Percentiles rank a stretch among this genome's conserved stretches.
Conservation (phyloP, 2,113 vertebrate genomes). For the Benitochromis conjunctus region DNA sequence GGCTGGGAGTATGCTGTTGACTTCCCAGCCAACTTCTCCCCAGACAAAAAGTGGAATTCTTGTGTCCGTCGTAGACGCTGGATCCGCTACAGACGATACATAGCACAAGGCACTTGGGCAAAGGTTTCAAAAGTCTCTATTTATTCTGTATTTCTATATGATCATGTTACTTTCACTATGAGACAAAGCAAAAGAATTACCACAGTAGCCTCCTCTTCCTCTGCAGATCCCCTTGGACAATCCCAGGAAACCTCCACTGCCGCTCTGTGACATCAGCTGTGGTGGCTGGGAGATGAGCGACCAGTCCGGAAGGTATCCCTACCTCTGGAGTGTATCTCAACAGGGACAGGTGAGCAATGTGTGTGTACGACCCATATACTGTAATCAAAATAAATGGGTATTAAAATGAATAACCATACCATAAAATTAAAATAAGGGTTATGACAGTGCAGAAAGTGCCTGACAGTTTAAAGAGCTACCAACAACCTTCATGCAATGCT, state of each 20-base stretch:
- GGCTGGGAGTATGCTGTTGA: constrained; percentile 96
- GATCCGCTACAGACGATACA: constrained; percentile 95
- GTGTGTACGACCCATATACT: background rate
- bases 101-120: constrained; percentile 85
- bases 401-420: background rate
- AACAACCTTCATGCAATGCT: background rate
- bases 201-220: background rate
- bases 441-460: background rate
- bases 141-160: background rate
- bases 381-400: background rate
- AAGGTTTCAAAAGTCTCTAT: constrained; percentile 71
- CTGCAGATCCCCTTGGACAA: constrained; percentile 69
- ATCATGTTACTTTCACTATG: background rate
- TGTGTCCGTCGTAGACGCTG: constrained; percentile 91
- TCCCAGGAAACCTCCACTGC: constrained; percentile 74
- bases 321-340: constrained; percentile 90
- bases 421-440: background rate
- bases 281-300: constrained; percentile 93
- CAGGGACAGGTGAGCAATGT: constrained; percentile 84
- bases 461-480: background rate
- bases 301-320: constrained; percentile 82
- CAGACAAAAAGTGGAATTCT: constrained; percentile 95
- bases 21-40: constrained; percentile 91
- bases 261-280: constrained; percentile 89
- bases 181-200: background rate